Percentiles rank a stretch among this genome's conserved stretches.
Conservation (phyloP, 2,888 invertebrate genomes). For the Agrotis clavis region DNA sequence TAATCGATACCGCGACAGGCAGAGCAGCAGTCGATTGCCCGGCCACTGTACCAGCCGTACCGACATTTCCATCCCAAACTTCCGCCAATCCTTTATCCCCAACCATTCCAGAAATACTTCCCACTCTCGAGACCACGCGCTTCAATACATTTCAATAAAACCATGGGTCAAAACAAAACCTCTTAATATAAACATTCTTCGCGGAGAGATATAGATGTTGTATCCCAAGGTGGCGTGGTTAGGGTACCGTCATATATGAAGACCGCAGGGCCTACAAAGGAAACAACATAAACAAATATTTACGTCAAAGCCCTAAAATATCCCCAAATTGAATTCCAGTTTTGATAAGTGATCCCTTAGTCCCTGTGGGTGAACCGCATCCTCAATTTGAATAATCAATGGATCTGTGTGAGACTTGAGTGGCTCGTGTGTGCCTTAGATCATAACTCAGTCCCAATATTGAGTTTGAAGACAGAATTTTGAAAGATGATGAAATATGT, state of each 20-base stretch:
- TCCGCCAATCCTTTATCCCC: background rate
- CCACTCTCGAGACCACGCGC: background rate
- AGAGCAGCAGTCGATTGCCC: too few species aligned
- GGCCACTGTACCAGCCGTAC: too few species aligned
- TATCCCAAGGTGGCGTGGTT: conserved; percentile 44
- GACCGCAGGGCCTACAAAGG: conserved; percentile 42
- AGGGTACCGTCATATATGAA: conserved; percentile 30
- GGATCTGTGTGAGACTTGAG: conserved; percentile 25
- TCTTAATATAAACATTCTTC: conserved; percentile 48
- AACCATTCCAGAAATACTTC: conserved; percentile 11
- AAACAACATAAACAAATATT: conserved; percentile 61
- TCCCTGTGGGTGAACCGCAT: conserved; percentile 62
- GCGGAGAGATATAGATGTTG: conserved; percentile 45
- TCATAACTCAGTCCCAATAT: background rate
- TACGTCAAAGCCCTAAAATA: conserved; percentile 56
- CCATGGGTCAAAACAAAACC: conserved; percentile 33
- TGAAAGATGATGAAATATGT: background rate
- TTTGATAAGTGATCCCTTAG: conserved; percentile 74
- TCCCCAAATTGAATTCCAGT: conserved; percentile 72
- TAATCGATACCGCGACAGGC: too few species aligned
- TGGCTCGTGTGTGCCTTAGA: background rate
- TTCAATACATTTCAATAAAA: conserved; percentile 57
- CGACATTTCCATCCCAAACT: conserved; percentile 2
- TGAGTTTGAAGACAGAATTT: too few species aligned
- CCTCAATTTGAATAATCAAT: conserved; percentile 75